Evolutionary conservation across 92 coral and sea anemone species (phyloP), one percentile per base, ranked within the genome.

Genomic region (Metridium senile): DNA sequence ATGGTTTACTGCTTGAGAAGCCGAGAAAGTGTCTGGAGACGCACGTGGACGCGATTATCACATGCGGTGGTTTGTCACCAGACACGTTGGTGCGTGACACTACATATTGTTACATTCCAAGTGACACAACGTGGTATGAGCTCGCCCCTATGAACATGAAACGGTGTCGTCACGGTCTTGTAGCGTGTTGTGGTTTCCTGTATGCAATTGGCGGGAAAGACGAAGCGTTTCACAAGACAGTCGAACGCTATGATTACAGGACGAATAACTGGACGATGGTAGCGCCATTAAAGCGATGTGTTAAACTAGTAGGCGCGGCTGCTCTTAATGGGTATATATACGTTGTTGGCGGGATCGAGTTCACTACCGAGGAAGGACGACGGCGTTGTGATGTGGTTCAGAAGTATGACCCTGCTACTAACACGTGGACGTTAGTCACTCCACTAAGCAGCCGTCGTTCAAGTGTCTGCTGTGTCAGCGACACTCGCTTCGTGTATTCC

Each of bases 201-300:
- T 91, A 88, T 27, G 97, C 97, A 18, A 76, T 91, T 57, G 97
- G 97, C n/a, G 97, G 97, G 29, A 83, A 91, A 67, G 97, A 88
- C 26, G 97, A 88, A 79, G 67, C 83, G 0, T 77, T 86, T 23
- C 87, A 91, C 57, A 62, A 70, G 32, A 91, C 81, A 64, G 87
- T 86, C 9, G 97, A 91, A 57, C 86, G 97, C 30, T 91, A 72
- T 54, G 97, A 91, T 78, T 90, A 93, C 25, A 75, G 85, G 11
- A 90, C 97, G 11, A 90, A 90, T 68, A 76, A 84, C 26, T 90
- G 97, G 97, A 72, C 80, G 27, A 70, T 70, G 6, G 91, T 90
- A 11, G 90, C 92, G 1, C 83, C 91, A 9, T 70, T 90, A 87
- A 79, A 79, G 43, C 76, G 84, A 23, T 66, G 85, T 27, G 97